Percentiles rank a stretch among this genome's conserved stretches.
Conservation (phyloP, 2,888 invertebrate species). For the Ennomos erosarius region DNA sequence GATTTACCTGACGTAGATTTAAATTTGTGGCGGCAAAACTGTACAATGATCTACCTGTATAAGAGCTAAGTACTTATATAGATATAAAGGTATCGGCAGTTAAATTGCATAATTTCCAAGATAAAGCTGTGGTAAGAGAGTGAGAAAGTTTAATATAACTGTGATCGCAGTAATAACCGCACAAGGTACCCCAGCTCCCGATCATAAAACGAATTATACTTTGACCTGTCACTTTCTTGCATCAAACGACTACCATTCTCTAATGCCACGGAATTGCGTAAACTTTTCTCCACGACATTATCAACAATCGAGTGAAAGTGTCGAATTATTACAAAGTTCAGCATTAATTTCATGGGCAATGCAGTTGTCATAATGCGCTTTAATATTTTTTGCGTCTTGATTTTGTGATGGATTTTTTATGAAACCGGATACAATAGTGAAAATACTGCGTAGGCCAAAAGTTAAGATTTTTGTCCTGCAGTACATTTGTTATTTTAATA, state of each 20-base stretch:
- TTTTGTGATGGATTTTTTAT: conserved; percentile 28
- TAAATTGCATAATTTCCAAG: no score
- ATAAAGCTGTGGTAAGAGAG: background rate
- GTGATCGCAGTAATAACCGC: background rate
- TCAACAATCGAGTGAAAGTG: conserved; percentile 44
- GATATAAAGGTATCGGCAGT: no score
- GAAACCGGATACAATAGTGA: conserved; percentile 3
- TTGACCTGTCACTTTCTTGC: conserved; percentile 32
- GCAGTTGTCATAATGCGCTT: conserved; percentile 50
- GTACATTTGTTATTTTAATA: no score
- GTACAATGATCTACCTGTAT: no score
- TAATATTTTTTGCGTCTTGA: conserved; percentile 28
- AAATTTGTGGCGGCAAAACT: no score
- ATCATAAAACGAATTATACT: conserved; percentile 9
- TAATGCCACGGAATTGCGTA: conserved; percentile 36
- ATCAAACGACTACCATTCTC: conserved; percentile 34
- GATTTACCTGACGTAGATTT: no score
- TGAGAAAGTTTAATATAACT: conserved; percentile 20
- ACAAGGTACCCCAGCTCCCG: conserved; percentile 10
- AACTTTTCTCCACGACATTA: conserved; percentile 36
- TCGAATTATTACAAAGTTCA: conserved; percentile 45
- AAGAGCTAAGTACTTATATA: no score
- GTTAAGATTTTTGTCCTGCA: no score
- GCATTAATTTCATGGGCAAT: conserved; percentile 49
- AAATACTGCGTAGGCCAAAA: no score